Base-by-base conservation (phyloP, 2,888 invertebrate species). In the Synanthedon myopaeformis region DNA sequence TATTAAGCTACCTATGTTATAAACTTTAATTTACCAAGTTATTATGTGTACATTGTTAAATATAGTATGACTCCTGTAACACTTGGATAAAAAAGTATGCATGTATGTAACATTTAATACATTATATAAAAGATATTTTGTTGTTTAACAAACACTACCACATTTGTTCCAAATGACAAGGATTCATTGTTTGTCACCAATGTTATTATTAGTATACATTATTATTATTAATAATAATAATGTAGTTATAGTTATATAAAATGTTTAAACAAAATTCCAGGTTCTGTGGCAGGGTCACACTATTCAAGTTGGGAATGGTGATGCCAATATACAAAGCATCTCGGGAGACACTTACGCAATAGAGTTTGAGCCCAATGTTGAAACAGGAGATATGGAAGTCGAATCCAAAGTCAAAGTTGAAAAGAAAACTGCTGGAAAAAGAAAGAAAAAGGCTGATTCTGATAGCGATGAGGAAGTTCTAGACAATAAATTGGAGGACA, bases 401-500 rank as follows among this genome's bases (percentile, higher is more conserved):
- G 85, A 86, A 19, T 83, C 80, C 53, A 88, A 88, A 60, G 82
- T 82, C 17, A 83, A 87, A 59, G 78, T 88, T 52, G 82, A 85
- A 59, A 89, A 89, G 73, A 83, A 84, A 67, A 64, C 62, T 49
- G 70, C 75, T 1, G 66, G 72, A 17, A 82, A 88, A 58, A 89
- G 87, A 64, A 89, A 88, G 75, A 89, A 89, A 77, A 79, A 91
- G 86, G 66, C 73, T 60, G 73, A 88, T 58, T 72, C 76, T 4
- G 69, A 84, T 52, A 86, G 81, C 56, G 88, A 89, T 62, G 80
- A 87, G 28, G 90, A 89, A n/a, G 82, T 85, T 42, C 66, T 86
- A 55, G 92, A 92, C 64, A 92, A 92, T 55, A 91, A 91, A 72
- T 71, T 93, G 56, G 93, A 93, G 71, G 92, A 93, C 68, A 92